A percentile compares a stretch with the other conserved stretches of the same genome.
These are phyloP conservation scores for Scrobipalpa atriplicella DNA, from an alignment of 2,888 invertebrate genomes.

Conservation along the genomic window DNA sequence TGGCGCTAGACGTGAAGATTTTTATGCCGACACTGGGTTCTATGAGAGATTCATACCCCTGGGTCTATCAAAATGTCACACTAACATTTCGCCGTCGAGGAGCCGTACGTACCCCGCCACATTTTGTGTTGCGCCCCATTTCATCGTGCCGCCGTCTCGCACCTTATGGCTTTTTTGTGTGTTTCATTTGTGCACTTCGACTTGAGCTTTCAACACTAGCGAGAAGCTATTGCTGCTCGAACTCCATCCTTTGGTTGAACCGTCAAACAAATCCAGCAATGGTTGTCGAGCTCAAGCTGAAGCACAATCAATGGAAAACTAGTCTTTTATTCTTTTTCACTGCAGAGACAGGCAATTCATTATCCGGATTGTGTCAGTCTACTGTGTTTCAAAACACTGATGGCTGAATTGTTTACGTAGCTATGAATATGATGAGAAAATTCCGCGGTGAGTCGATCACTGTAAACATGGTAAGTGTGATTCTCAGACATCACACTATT, in stretches of 20 bases:
- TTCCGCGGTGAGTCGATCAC: neutral
- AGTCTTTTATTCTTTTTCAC: conserved; percentile 19
- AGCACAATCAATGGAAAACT: no score
- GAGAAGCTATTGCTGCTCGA: no score
- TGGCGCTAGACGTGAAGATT: no score
- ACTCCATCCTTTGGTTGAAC: no score
- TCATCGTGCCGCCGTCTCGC: conserved; percentile 44
- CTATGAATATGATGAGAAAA: neutral
- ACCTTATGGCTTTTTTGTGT: conserved; percentile 25
- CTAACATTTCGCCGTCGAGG: conserved; percentile 64
- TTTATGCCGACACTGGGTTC: no score
- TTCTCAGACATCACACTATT: neutral
- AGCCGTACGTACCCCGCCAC: conserved; percentile 54
- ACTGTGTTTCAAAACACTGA: conserved; percentile 6
- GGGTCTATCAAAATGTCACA: conserved; percentile 62
- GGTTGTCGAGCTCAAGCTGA: no score
- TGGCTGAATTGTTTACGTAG: neutral
- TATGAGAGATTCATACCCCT: no score
- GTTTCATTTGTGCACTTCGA: no score
- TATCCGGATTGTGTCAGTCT: conserved; percentile 3
- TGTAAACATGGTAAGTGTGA: neutral
- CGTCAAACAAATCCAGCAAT: no score
- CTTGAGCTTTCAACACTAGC: no score
- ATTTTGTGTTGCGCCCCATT: conserved; percentile 66
- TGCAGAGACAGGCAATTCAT: conserved; percentile 27